Evolutionary conservation across 1,140 invertebrate genomes (phyloP).

Genomic region (Drosophila prosaltans): DNA sequence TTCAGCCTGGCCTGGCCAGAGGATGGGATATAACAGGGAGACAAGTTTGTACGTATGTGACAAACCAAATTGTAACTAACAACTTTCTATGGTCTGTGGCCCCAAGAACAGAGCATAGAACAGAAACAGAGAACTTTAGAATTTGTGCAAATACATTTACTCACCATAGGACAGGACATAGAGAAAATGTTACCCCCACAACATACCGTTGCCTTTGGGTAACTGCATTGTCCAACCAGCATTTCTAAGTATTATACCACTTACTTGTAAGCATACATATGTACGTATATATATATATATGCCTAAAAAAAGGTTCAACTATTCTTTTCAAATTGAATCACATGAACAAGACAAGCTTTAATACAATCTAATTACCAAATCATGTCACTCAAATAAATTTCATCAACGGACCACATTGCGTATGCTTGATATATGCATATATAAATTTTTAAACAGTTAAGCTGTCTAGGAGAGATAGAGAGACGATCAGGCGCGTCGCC

Average conservation of each 20-base stretch:
- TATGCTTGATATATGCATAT: neutral
- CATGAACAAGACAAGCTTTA: constrained; percentile 8
- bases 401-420: neutral
- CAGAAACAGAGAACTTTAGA: neutral
- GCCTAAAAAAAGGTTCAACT: neutral
- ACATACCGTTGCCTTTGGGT: neutral
- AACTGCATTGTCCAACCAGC: constrained; percentile 11
- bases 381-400: constrained; percentile 4
- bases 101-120: constrained; percentile 17
- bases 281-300: too few species aligned
- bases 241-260: neutral
- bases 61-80: constrained; percentile 64
- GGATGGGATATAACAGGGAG: neutral
- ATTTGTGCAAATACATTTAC: constrained; percentile 14
- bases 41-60: constrained; percentile 13
- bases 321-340: neutral
- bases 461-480: neutral
- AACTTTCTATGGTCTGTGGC: constrained; percentile 56
- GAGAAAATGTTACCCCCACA: neutral
- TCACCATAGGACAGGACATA: constrained; percentile 2
- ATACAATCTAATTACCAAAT: constrained; percentile 5
- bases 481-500: neutral
- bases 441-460: constrained; percentile 1
- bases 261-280: neutral
- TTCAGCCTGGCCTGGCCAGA: neutral